Evolutionary conservation across 1,140 invertebrate species (phyloP).

Genomic region (Bemisia tabaci): DNA sequence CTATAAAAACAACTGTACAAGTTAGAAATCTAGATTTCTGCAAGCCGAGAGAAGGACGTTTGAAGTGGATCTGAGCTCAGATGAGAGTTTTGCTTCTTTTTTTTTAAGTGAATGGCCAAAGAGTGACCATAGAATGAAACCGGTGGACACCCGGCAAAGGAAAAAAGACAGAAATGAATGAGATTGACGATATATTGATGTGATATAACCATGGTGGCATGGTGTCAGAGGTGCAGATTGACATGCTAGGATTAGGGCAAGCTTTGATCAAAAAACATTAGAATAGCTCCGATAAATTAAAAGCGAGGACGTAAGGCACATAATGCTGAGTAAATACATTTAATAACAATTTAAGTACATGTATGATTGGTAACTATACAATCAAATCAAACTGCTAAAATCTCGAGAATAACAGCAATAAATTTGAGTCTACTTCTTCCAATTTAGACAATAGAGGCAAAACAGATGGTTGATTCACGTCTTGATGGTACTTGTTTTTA

Average conservation of each 20-base stretch:
- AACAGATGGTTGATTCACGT: background rate
- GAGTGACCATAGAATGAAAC: no score
- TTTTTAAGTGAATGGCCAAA: no score
- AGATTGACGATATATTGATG: no score
- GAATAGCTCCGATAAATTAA: slow-evolving; percentile 6
- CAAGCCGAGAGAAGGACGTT: no score
- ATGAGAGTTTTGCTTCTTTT: no score
- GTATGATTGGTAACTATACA: background rate
- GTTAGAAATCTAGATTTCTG: no score
- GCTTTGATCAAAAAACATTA: background rate
- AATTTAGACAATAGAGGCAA: background rate
- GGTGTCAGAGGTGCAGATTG: background rate
- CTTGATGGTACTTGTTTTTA: background rate
- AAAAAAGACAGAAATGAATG: no score
- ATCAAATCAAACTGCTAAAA: slow-evolving; percentile 1
- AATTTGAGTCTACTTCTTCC: background rate
- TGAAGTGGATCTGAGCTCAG: no score
- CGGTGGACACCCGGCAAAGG: no score
- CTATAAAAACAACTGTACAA: no score
- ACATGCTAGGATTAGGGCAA: background rate
- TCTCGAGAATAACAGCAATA: background rate
- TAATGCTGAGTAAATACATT: slow-evolving; percentile 23
- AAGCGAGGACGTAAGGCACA: slow-evolving; percentile 23
- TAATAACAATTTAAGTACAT: background rate
- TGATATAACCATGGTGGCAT: background rate